A percentile compares a stretch with the other conserved stretches of the same genome.
Evolutionary conservation across 2,797 vertebrate genomes (phyloP).

Genomic region (Pseudochromis fuscus): DNA sequence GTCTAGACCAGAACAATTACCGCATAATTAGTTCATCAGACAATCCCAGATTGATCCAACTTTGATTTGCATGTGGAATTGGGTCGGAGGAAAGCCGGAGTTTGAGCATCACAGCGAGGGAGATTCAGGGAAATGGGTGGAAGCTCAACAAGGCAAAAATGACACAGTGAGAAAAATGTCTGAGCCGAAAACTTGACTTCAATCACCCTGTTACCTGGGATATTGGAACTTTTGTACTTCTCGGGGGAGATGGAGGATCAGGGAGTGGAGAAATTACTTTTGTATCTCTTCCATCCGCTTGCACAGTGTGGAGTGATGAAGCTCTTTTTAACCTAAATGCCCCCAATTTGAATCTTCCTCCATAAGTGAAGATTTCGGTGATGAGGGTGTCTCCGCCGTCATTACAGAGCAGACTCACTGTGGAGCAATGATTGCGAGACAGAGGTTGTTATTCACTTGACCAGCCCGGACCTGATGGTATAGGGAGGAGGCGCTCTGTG

Average conservation of each 20-base stretch:
- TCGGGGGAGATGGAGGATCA: conserved; percentile 19
- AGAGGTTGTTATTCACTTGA: conserved; percentile 65
- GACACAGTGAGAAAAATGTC: conserved; percentile 28
- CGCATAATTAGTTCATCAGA: conserved; percentile 80
- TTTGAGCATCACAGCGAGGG: conserved; percentile 3
- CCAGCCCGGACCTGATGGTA: conserved; percentile 58
- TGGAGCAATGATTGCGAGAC: conserved; percentile 57
- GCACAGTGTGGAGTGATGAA: conserved; percentile 9
- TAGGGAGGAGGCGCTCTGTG: conserved; percentile 9
- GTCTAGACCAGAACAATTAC: conserved; percentile 80
- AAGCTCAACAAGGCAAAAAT: conserved; percentile 41
- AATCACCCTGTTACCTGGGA: conserved; percentile 33
- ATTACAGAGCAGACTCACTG: conserved; percentile 27
- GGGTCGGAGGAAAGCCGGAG: conserved; percentile 29
- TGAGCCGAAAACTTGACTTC: conserved; percentile 30
- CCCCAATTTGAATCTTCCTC: conserved; percentile 63
- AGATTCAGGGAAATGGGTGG: conserved; percentile 1
- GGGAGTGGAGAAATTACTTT: conserved; percentile 45
- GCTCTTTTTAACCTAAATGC: conserved; percentile 49
- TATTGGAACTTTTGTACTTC: conserved; percentile 38
- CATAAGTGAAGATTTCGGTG: conserved; percentile 29
- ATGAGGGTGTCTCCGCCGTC: conserved; percentile 39
- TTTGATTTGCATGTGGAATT: conserved; percentile 74
- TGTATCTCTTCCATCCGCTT: conserved; percentile 12
- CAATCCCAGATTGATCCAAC: conserved; percentile 72